A percentile compares a stretch with the other conserved stretches of the same genome.
Evolutionary conservation across 2,888 invertebrate species (phyloP).

Genomic region (Chrysomela aeneicollis): DNA sequence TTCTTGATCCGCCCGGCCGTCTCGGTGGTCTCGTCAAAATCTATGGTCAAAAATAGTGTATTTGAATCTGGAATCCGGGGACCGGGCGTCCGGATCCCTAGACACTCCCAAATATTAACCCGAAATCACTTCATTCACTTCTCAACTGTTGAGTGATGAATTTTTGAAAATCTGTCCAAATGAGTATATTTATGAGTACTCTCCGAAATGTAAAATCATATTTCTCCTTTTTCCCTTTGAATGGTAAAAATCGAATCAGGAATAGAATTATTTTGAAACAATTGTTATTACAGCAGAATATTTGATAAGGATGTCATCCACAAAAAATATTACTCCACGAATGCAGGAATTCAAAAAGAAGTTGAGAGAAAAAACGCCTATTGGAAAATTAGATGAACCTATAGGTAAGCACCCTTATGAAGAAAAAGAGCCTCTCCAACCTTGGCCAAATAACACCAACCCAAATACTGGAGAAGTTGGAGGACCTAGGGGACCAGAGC

Average conservation of each 20-base stretch:
- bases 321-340: constrained; percentile 62
- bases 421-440: constrained; percentile 82
- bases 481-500: constrained; percentile 96
- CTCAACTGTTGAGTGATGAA: no score
- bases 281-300: constrained; percentile 21
- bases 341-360: constrained; percentile 79
- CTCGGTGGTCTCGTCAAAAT: no score
- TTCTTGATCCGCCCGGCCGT: no score
- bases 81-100: no score
- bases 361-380: constrained; percentile 69
- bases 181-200: no score
- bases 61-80: no score
- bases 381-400: constrained; percentile 80
- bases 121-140: no score
- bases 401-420: constrained; percentile 75
- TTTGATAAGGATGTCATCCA: constrained; percentile 38
- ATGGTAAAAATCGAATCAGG: not conserved
- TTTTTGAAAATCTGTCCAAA: no score
- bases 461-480: constrained; percentile 94
- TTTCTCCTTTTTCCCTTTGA: not conserved
- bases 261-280: no score
- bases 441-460: constrained; percentile 88
- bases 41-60: no score
- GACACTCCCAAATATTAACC: no score
- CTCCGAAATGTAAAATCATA: not conserved